Evolutionary conservation across 2,113 vertebrate species (phyloP), one percentile per base, ranked within the genome.

Genomic region (Alligator mississippiensis): DNA sequence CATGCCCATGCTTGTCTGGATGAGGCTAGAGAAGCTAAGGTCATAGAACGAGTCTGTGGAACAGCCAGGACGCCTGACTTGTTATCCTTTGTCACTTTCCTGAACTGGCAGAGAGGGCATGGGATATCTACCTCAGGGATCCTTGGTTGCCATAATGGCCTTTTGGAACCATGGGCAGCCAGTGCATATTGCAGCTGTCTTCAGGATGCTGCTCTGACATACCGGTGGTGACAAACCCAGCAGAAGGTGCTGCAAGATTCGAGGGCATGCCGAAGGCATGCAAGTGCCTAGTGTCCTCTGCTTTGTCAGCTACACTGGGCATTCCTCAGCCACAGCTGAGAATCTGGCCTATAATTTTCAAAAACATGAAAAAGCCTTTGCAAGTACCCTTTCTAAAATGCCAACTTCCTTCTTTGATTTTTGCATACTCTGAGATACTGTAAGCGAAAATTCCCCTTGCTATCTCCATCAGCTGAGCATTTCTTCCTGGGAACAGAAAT

Each of bases 341-440:
- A 58, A 90, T 66, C 64, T 79, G 68, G 4, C 16, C n/a, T 54
- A 78, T 85, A 3, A 19, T 61, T 90, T 58, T 75, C 18, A 94
- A 21, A 24, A 88, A 63, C 8, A 12, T 75, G 61, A 86, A 60
- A 82, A 95, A 85, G 57, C 66, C 24, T 75, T 90, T 77, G 4
- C 25, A 17, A 63, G 7, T 90, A 82, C 82, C 38, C 74, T 85
- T 96, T 91, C 62, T 38, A 70, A 95, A 95, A 95, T 86, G 61
- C 82, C 62, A 79, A 24, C 19, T 77, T 82, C 77, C 85, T n/a
- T 28, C 8, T 85, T 77, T 59, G 14, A 11, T 79, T 90, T 92
- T 87, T 78, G 83, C 54, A 8, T 87, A 85, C 91, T 70, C 60
- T 92, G 47, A 84, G 93, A 64, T 60, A 87, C 78, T 89, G 80